phyloP scores from a whole-genome alignment of 1,140 invertebrate genomes.

The Aethina tumida region DNA sequence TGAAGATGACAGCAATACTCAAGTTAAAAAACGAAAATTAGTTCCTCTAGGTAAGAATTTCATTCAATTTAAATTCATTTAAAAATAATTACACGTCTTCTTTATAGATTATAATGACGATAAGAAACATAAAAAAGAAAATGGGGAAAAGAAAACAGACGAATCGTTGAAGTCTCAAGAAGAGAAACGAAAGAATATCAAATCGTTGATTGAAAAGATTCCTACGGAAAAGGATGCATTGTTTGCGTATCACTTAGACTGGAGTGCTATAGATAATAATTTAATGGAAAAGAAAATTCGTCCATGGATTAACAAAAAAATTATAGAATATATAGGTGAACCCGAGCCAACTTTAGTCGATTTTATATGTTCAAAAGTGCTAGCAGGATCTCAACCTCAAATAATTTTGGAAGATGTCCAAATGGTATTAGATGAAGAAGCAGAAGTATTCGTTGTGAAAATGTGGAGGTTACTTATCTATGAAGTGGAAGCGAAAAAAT shows the following conservation, averaged over 20 bases:
- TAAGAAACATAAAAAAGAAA: constrained; percentile 46
- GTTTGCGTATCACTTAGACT: constrained; percentile 90
- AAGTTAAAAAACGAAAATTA: constrained; percentile 68
- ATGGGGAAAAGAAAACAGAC: constrained; percentile 54
- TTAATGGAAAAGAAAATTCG: constrained; percentile 95
- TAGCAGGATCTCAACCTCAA: constrained; percentile 84
- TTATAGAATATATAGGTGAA: constrained; percentile 98
- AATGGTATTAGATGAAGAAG: constrained; percentile 99
- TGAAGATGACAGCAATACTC: constrained; percentile 63
- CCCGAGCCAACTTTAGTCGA: constrained; percentile 96
- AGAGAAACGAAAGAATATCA: constrained; percentile 93
- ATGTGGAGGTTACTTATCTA: constrained; percentile 99
- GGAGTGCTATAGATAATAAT: constrained; percentile 57
- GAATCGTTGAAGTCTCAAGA: constrained; percentile 69
- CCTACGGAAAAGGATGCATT: constrained; percentile 94
- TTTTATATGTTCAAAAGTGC: constrained; percentile 97
- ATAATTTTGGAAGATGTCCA: constrained; percentile 95
- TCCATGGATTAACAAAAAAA: constrained; percentile 99
- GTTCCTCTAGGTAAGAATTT: constrained; percentile 58
- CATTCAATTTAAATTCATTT: not conserved
- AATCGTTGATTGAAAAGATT: constrained; percentile 95
- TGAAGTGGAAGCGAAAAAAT: constrained; percentile 97
- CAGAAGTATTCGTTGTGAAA: constrained; percentile 99
- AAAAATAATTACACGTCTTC: constrained; percentile 6
- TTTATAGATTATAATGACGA: constrained; percentile 56